Percentiles rank a stretch among this genome's conserved stretches.
Evolutionary conservation across 2,113 vertebrate species (phyloP).

Genomic region (Scolopax mira): DNA sequence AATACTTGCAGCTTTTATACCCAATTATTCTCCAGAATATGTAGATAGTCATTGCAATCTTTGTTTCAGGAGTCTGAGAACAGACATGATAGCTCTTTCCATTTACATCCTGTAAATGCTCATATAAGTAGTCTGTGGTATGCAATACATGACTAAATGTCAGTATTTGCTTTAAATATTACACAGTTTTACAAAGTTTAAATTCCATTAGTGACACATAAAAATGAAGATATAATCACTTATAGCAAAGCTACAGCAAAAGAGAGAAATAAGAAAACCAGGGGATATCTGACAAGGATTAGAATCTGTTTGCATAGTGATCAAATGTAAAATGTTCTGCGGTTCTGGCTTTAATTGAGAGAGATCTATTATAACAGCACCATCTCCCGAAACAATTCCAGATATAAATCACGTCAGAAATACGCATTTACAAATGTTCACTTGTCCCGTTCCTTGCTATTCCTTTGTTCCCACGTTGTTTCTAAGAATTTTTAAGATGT

Average conservation of each 20-base stretch:
- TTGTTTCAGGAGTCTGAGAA: neutral
- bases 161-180: neutral
- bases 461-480: neutral
- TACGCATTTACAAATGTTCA: neutral
- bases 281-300: neutral
- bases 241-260: neutral
- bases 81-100: neutral
- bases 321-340: neutral
- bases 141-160: neutral
- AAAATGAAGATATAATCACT: neutral
- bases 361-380: neutral
- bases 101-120: neutral
- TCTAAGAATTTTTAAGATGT: neutral
- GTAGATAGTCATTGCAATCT: neutral
- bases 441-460: neutral
- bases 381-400: neutral
- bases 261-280: neutral
- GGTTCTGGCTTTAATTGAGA: neutral
- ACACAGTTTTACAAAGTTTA: neutral
- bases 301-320: neutral
- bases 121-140: neutral
- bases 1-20: neutral
- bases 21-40: neutral
- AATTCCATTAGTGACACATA: neutral
- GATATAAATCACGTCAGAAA: neutral